Evolutionary conservation across 2,888 invertebrate species (phyloP).

Genomic region (Timema cristinae): DNA sequence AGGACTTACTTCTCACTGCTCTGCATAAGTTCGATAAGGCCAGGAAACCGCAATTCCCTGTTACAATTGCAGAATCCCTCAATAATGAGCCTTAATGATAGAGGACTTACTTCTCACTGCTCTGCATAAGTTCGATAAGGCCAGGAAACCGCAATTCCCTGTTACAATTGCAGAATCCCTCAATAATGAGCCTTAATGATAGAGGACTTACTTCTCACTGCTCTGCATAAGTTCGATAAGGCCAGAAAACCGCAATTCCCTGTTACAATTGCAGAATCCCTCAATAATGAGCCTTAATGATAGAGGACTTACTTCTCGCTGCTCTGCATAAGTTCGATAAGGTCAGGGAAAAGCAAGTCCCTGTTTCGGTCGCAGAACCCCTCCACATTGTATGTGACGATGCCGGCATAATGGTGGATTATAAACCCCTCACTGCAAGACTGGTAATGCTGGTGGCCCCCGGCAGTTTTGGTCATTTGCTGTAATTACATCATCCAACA

Average conservation of each 20-base stretch:
- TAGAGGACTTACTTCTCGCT: slow-evolving; percentile 52
- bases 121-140: slow-evolving; percentile 62
- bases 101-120: slow-evolving; percentile 37
- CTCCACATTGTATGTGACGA: slow-evolving; percentile 58
- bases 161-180: slow-evolving; percentile 65
- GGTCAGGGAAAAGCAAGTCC: slow-evolving; percentile 61
- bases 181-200: slow-evolving; percentile 39
- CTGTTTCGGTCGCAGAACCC: slow-evolving; percentile 66
- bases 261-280: slow-evolving; percentile 64
- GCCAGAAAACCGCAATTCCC: slow-evolving; percentile 63
- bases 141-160: slow-evolving; percentile 60
- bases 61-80: no score
- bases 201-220: slow-evolving; percentile 51
- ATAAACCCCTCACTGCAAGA: slow-evolving; percentile 53
- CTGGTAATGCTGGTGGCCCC: slow-evolving; percentile 56
- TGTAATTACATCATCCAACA: slow-evolving; percentile 36
- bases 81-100: no score
- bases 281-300: slow-evolving; percentile 42
- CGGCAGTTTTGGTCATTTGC: slow-evolving; percentile 52
- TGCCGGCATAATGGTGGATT: slow-evolving; percentile 65
- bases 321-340: slow-evolving; percentile 61
- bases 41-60: slow-evolving; percentile 46
- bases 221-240: slow-evolving; percentile 62
- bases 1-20: slow-evolving; percentile 38
- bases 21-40: slow-evolving; percentile 62